phyloP scores from a whole-genome alignment of 2,113 vertebrate genomes.

The Siphamia tubifer region DNA sequence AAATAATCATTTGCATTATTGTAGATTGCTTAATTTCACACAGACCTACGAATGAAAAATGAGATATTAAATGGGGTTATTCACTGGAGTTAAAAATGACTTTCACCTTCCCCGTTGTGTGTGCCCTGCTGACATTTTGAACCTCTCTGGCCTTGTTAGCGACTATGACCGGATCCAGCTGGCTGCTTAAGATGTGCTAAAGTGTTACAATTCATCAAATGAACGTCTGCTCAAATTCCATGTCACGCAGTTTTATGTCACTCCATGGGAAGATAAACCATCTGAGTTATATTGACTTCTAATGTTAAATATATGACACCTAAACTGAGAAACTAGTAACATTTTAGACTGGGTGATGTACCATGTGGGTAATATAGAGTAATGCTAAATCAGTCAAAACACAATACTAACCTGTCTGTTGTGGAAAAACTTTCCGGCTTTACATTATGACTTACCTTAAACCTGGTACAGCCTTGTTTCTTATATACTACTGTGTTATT shows the following conservation, averaged over 20 bases:
- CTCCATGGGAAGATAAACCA: conserved; percentile 1
- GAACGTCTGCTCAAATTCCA: conserved; percentile 17
- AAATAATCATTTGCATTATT: no score
- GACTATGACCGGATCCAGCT: conserved; percentile 33
- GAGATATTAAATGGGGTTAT: conserved; percentile 1
- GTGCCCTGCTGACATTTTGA: conserved; percentile 20
- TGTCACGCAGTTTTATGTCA: not conserved
- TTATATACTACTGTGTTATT: not conserved
- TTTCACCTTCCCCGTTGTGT: conserved; percentile 1
- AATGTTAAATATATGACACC: not conserved
- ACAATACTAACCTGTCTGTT: no score
- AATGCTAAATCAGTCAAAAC: no score
- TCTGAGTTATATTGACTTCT: not conserved
- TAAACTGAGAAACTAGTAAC: not conserved
- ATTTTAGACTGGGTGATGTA: no score
- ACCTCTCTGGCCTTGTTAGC: conserved; percentile 38
- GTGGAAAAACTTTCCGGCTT: no score
- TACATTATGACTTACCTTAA: not conserved
- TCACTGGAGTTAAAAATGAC: conserved; percentile 7
- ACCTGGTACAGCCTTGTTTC: not conserved
- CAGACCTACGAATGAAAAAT: not conserved
- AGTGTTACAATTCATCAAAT: conserved; percentile 13
- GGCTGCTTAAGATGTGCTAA: conserved; percentile 33
- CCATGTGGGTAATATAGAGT: no score
- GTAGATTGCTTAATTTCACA: no score